A percentile compares a stretch with the other conserved stretches of the same genome.
phyloP scores from a whole-genome alignment of 2,888 invertebrate species.

The Cerastis rubricosa region DNA sequence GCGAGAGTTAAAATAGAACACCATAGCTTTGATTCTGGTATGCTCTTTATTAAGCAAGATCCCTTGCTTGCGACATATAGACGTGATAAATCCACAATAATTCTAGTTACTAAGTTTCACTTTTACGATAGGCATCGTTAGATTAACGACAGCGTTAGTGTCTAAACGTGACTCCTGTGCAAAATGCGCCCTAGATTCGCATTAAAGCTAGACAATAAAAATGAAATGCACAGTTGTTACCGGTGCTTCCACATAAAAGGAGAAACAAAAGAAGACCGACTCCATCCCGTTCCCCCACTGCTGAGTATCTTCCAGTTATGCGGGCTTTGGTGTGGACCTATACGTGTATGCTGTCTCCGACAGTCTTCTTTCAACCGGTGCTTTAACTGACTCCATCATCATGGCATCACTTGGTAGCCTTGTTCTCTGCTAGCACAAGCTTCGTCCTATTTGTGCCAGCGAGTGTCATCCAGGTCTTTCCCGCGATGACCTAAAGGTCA shows the following conservation, averaged over 20 bases:
- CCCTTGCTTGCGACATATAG: neutral
- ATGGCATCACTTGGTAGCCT: neutral
- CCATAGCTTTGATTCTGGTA: neutral
- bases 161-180: constrained; percentile 53
- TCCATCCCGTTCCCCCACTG: neutral
- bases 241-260: neutral
- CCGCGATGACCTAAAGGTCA: neutral
- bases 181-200: constrained; percentile 43
- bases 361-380: neutral
- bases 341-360: neutral
- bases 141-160: constrained; percentile 39
- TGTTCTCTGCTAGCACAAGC: neutral
- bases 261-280: neutral
- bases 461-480: neutral
- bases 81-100: neutral
- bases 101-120: constrained; percentile 30
- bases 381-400: neutral
- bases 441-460: neutral
- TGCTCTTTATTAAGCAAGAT: neutral
- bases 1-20: neutral
- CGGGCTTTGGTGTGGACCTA: neutral
- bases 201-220: constrained; percentile 46
- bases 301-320: neutral
- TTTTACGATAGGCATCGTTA: constrained; percentile 33
- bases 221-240: constrained; percentile 12